A percentile compares a stretch with the other conserved stretches of the same genome.
Conservation (phyloP, 2,797 vertebrate species). For the Eremophila alpestris region DNA sequence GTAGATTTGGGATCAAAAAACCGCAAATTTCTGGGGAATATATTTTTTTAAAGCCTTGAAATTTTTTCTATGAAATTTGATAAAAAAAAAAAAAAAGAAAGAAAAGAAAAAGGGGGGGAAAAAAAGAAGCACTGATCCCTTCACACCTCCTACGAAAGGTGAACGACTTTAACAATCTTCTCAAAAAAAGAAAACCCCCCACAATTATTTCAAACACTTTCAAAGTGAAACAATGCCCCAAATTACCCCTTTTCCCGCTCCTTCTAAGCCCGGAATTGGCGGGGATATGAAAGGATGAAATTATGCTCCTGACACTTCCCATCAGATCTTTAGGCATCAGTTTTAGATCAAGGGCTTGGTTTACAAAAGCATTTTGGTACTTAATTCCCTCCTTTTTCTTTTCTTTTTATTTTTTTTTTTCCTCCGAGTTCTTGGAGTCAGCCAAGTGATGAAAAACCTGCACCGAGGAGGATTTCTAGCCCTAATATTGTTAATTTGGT, state of each 20-base stretch:
- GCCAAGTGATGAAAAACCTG: neutral
- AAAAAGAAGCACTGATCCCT: neutral
- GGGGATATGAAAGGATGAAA: constrained; percentile 52
- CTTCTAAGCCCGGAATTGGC: constrained; percentile 23
- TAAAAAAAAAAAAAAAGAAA: neutral
- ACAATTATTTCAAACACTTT: neutral
- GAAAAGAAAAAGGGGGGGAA: neutral
- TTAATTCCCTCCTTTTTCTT: neutral
- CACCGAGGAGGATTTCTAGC: neutral
- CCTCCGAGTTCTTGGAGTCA: neutral
- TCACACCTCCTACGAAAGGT: neutral
- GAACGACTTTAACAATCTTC: neutral
- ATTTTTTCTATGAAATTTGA: neutral
- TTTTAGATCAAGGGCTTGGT: constrained; percentile 59
- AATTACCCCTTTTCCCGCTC: neutral
- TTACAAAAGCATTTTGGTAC: constrained; percentile 52
- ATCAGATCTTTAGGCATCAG: constrained; percentile 55
- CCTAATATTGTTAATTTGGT: neutral
- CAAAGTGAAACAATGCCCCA: constrained; percentile 16
- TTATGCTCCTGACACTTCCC: constrained; percentile 50
- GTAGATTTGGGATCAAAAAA: neutral
- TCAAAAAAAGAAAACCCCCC: neutral
- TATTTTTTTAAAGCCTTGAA: no score
- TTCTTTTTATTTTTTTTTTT: neutral
- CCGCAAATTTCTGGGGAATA: neutral